phyloP scores from a whole-genome alignment of 2,797 vertebrate genomes.

The Cuculus canorus region DNA sequence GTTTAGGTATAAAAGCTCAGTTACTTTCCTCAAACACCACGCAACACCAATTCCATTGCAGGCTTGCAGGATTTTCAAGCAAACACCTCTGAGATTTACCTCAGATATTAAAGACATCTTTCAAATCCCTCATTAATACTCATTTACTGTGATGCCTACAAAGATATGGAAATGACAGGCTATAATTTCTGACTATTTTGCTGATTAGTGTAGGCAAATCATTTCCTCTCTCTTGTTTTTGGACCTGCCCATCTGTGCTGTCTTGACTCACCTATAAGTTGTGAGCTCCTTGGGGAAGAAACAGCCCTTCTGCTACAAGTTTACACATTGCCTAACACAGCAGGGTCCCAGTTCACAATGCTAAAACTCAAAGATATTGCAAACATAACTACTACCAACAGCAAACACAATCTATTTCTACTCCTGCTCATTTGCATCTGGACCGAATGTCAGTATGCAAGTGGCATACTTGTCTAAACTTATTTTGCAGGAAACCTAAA shows the following conservation, averaged over 20 bases:
- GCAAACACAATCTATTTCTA: background rate
- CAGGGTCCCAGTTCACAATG: background rate
- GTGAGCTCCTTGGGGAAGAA: background rate
- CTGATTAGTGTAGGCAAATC: conserved; percentile 20
- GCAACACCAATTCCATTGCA: background rate
- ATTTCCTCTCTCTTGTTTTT: background rate
- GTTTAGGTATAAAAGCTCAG: background rate
- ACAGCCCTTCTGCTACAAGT: background rate
- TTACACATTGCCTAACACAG: background rate
- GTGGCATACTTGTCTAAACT: background rate
- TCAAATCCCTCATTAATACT: conserved; percentile 12
- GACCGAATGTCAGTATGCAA: background rate
- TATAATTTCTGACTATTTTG: conserved; percentile 2
- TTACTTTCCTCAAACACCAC: background rate
- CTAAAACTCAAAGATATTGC: background rate
- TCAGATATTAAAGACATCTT: background rate
- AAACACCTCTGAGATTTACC: background rate
- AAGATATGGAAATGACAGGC: conserved; percentile 11
- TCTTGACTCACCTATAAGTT: background rate
- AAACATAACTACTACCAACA: background rate
- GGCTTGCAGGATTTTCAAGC: background rate
- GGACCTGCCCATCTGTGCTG: background rate
- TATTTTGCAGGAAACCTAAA: background rate
- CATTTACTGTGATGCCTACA: background rate
- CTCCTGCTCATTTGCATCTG: background rate